phyloP scores from a whole-genome alignment of 2,797 vertebrate genomes.

The Pterois miles region DNA sequence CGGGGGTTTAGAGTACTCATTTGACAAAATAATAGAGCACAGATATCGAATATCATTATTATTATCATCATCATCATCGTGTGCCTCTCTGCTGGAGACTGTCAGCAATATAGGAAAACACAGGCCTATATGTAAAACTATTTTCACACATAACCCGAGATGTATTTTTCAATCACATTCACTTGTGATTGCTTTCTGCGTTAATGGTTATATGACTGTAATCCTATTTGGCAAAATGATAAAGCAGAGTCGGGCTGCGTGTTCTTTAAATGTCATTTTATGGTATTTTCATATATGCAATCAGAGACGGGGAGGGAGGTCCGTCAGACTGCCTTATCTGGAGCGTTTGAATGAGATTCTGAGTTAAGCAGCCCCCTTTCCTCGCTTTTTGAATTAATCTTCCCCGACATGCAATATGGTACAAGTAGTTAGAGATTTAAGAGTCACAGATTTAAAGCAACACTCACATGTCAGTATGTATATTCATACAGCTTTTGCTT shows the following conservation, averaged over 20 bases:
- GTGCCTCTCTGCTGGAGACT: conserved; percentile 34
- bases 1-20: conserved; percentile 30
- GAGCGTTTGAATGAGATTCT: conserved; percentile 5
- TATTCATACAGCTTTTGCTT: background rate
- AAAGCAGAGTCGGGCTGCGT: conserved; percentile 14
- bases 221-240: conserved; percentile 50
- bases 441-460: background rate
- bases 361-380: background rate
- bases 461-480: background rate
- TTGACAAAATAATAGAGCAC: conserved; percentile 53
- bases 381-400: conserved; percentile 12
- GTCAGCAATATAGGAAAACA: conserved; percentile 11
- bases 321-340: background rate
- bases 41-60: conserved; percentile 39
- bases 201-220: conserved; percentile 40
- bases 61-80: conserved; percentile 36
- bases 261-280: conserved; percentile 48
- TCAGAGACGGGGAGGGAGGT: conserved; percentile 24
- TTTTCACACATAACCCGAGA: conserved; percentile 14
- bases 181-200: conserved; percentile 42
- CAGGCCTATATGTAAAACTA: conserved; percentile 33
- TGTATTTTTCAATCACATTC: conserved; percentile 47
- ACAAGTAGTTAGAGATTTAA: background rate
- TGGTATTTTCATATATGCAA: conserved; percentile 41
- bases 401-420: background rate